Percentiles rank a stretch among this genome's conserved stretches.
phyloP scores from a whole-genome alignment of 2,113 vertebrate species.

The Laticauda laticaudata region DNA sequence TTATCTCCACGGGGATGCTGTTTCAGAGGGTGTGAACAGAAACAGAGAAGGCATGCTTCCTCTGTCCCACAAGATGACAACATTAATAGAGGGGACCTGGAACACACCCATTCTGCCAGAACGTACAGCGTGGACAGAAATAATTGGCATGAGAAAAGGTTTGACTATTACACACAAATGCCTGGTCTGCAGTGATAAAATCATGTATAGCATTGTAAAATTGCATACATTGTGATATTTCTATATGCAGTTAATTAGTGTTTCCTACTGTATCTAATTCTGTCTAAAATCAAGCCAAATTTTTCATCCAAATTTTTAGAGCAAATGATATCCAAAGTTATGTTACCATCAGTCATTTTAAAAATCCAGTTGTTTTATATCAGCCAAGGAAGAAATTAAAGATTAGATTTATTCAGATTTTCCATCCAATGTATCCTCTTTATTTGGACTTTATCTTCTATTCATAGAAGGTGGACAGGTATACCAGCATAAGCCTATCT shows the following conservation, averaged over 20 bases:
- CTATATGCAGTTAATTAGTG: background rate
- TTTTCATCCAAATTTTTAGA: background rate
- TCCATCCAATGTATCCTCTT: background rate
- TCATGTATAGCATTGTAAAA: background rate
- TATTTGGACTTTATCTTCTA: background rate
- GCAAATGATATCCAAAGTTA: background rate
- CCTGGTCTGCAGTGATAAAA: background rate
- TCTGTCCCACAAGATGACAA: background rate
- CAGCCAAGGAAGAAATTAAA: background rate
- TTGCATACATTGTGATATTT: background rate
- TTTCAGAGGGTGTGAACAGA: background rate
- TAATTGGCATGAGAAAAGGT: background rate
- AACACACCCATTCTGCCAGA: background rate
- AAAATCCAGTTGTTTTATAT: background rate
- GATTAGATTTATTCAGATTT: background rate
- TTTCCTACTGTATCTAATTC: background rate
- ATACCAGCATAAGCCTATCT: background rate
- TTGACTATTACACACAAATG: background rate
- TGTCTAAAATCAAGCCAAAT: background rate
- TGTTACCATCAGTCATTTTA: background rate
- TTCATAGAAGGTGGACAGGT: background rate
- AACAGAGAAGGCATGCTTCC: background rate
- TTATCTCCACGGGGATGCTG: background rate
- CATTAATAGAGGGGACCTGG: background rate
- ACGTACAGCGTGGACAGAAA: background rate